Percentiles rank a stretch among this genome's conserved stretches.
Evolutionary conservation across 1,140 invertebrate species (phyloP).

Genomic region (Medauroidea extradentata): DNA sequence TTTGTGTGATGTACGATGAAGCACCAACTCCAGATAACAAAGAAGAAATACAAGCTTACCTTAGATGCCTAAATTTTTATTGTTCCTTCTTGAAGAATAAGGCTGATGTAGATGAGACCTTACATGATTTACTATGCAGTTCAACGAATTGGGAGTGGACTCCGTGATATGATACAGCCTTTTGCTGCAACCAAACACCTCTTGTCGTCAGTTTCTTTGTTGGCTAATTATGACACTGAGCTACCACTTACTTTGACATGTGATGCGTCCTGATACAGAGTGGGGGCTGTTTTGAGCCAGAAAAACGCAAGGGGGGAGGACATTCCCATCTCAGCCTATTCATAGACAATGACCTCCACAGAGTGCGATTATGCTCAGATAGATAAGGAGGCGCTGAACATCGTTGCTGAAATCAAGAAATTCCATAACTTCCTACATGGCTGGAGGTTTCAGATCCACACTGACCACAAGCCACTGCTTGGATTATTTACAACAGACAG

Average conservation of each 20-base stretch:
- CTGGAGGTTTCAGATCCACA: constrained; percentile 37
- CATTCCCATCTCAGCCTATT: constrained; percentile 44
- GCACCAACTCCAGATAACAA: neutral
- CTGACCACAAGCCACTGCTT: constrained; percentile 47
- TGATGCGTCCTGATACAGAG: constrained; percentile 35
- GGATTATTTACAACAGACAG: constrained; percentile 33
- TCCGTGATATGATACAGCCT: constrained; percentile 19
- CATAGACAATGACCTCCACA: constrained; percentile 37
- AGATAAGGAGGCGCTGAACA: constrained; percentile 43
- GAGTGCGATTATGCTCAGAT: constrained; percentile 47
- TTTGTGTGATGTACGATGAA: neutral
- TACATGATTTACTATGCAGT: neutral
- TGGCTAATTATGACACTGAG: constrained; percentile 33
- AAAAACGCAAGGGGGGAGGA: constrained; percentile 34
- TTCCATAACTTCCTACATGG: constrained; percentile 37
- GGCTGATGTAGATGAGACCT: neutral
- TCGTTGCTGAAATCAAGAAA: constrained; percentile 17
- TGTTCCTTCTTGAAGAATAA: too few species aligned
- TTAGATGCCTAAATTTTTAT: neutral
- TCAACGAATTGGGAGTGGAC: constrained; percentile 7
- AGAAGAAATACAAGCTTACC: neutral
- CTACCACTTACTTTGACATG: too few species aligned
- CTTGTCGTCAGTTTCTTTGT: constrained; percentile 30
- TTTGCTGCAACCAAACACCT: constrained; percentile 34
- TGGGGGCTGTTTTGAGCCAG: constrained; percentile 47